phyloP scores from a whole-genome alignment of 2,888 invertebrate species.

The Tryphoninae sp. region DNA sequence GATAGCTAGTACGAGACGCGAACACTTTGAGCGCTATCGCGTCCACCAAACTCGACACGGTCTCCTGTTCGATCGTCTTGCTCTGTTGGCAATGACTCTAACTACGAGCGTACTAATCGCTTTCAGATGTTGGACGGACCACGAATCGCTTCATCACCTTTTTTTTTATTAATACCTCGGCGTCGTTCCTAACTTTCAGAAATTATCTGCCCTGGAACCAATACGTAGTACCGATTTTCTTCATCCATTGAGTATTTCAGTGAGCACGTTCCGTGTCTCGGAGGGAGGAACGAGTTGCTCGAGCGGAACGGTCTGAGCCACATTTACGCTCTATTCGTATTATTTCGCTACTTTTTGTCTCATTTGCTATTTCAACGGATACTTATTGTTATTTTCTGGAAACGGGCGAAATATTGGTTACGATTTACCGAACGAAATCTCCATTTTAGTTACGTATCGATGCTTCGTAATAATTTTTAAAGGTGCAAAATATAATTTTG shows the following conservation, averaged over 20 bases:
- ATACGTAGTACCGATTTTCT: conserved; percentile 25
- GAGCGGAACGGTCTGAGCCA: conserved; percentile 18
- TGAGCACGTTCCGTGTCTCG: not conserved
- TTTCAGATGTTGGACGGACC: not conserved
- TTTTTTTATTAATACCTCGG: not conserved
- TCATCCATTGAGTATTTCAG: not conserved
- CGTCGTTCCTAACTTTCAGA: conserved; percentile 31
- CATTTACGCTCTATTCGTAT: not conserved
- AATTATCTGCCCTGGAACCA: conserved; percentile 2
- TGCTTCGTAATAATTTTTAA: too few species aligned
- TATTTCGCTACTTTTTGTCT: not conserved
- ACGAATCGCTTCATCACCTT: not conserved
- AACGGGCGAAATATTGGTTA: not conserved
- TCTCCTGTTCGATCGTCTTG: conserved; percentile 13
- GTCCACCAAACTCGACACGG: conserved; percentile 5
- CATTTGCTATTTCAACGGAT: not conserved
- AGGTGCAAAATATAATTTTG: too few species aligned
- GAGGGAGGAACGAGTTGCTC: not conserved
- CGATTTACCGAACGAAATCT: not conserved
- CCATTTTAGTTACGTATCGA: not conserved
- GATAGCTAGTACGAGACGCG: not conserved
- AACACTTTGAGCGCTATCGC: not conserved
- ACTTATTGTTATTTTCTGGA: not conserved
- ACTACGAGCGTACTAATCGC: conserved; percentile 8
- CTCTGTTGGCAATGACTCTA: not conserved